These are phyloP conservation scores for Chloromyia formosa DNA, from an alignment of 2,888 invertebrate genomes.

Conservation along the genomic window DNA sequence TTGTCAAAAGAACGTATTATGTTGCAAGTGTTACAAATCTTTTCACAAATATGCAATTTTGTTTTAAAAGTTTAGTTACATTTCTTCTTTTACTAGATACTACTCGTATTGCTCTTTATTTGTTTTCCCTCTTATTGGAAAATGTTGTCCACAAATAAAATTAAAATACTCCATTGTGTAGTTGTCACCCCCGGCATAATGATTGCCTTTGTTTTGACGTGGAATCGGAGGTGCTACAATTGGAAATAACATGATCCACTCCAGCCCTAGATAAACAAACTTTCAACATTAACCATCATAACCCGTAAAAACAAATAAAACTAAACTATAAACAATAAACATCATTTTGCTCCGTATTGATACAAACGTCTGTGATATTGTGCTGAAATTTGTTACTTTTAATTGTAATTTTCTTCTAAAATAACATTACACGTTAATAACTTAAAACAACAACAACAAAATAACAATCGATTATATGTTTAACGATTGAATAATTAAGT, in stretches of 20 bases:
- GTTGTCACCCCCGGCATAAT: no score
- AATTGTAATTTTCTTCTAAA: not conserved
- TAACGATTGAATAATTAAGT: not conserved
- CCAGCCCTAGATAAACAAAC: no score
- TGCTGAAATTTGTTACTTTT: not conserved
- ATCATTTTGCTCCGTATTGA: not conserved
- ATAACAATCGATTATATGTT: not conserved
- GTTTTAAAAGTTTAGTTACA: no score
- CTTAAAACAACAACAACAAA: not conserved
- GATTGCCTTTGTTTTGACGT: no score
- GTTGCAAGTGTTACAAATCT: no score
- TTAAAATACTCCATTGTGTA: no score
- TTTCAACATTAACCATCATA: not conserved
- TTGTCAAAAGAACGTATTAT: no score
- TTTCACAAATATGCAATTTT: no score
- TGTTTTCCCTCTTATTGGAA: no score
- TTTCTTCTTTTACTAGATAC: no score
- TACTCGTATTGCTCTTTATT: no score
- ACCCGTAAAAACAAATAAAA: not conserved
- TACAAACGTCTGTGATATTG: slow-evolving; percentile 28
- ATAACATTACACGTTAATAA: not conserved
- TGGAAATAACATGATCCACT: not conserved
- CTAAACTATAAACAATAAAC: not conserved
- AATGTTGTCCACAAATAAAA: no score
- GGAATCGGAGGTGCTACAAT: not conserved